A percentile compares a stretch with the other conserved stretches of the same genome.
Conservation (phyloP, 2,797 vertebrate genomes). For the Danio choprae region DNA sequence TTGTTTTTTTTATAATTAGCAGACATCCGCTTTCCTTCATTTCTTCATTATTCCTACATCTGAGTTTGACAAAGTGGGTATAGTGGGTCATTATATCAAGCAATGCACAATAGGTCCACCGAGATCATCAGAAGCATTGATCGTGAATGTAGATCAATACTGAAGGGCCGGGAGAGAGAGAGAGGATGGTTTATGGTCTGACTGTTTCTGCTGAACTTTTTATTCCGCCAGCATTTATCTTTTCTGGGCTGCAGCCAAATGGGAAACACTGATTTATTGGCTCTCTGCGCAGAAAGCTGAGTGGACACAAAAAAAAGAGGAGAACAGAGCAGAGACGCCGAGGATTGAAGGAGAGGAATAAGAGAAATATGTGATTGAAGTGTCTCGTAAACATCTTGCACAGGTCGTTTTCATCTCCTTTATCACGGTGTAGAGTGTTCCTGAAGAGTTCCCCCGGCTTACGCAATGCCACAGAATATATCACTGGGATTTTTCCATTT, state of each 20-base stretch:
- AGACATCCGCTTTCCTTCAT: neutral
- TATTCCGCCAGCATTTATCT: constrained; percentile 45
- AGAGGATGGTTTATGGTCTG: constrained; percentile 10
- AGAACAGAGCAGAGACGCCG: constrained; percentile 8
- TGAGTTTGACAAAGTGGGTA: constrained; percentile 3
- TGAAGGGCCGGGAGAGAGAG: neutral
- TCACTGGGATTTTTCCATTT: too few relatives aligned
- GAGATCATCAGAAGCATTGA: constrained; percentile 46
- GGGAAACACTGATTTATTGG: constrained; percentile 46
- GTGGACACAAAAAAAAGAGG: constrained; percentile 11
- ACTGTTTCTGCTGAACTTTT: constrained; percentile 48
- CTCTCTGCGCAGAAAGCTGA: constrained; percentile 19
- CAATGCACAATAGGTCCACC: constrained; percentile 14
- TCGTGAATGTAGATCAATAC: constrained; percentile 42
- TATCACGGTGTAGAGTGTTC: neutral
- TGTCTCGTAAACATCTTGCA: neutral
- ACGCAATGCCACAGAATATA: too few relatives aligned
- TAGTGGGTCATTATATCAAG: constrained; percentile 14
- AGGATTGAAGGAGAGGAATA: constrained; percentile 9
- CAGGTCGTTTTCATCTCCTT: neutral
- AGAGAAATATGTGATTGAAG: constrained; percentile 7
- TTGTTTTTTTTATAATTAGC: constrained; percentile 12
- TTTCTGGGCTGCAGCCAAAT: constrained; percentile 39
- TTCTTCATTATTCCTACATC: neutral
- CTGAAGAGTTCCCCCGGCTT: neutral